Base-by-base conservation (phyloP, 1,140 invertebrate genomes). In the Drosophila bipectinata region DNA sequence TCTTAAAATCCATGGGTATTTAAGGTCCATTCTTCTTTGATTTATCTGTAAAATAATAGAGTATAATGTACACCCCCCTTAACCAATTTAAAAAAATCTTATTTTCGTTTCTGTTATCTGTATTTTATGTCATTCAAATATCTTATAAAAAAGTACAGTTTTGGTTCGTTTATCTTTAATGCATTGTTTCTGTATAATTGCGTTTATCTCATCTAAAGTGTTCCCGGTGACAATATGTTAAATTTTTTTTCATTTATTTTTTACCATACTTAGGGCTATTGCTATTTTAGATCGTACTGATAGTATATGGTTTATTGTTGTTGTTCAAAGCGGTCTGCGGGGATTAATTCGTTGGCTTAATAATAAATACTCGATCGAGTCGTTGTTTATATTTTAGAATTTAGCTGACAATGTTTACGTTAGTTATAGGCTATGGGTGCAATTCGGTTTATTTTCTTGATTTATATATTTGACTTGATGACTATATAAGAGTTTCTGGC, bases 71-170 rank as follows among this genome's bases (percentile, higher is more conserved):
- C 7, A 14, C 18, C 41, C 14, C 14, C 5, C 1, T 15, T 18
- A 32, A 6, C 5, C 1, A 32, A 18, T 14, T 3, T 2, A 3
- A 10, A 3, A 9, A 9, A 1, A 21, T 0, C 5, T 12, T 37
- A 0, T 10, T 37, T 39, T 69, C 18, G 49, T 56, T 69, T 69
- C 32, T 68, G 59, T 64, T 74, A 56, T 61, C 54, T 78, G 77
- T 77, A 81, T 85, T 77, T 87, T 30, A 67, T 60, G 72, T 67
- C 72, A 84, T 85, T 84, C 60, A 82, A 84, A 87, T 88, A 88
- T 87, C 67, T 88, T 87, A 82, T 87, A 82, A 82, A 87, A 79
- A 87, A 82, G 66, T 88, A 75, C 74, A 88, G 63, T 88, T 87
- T 88, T 73, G 72, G 69, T 87, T 87, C 76, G 63, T 88, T 87